phyloP scores from a whole-genome alignment of 2,888 invertebrate species.

The Macrosiphum euphorbiae region DNA sequence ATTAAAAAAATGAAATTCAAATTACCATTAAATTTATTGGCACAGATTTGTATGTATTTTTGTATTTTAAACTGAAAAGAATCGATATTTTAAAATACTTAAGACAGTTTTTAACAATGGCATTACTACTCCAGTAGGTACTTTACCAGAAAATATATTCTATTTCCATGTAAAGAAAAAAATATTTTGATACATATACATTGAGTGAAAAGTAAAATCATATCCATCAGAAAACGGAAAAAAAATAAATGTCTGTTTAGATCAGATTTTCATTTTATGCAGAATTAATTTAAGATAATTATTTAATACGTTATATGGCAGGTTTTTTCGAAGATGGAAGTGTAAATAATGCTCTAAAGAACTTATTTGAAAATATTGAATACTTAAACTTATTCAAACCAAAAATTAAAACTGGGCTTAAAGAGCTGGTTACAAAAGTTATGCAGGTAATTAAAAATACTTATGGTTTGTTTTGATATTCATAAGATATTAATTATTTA shows the following conservation, averaged over 20 bases:
- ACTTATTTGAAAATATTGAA: constrained; percentile 67
- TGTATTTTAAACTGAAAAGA: too few species aligned
- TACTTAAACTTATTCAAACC: constrained; percentile 67
- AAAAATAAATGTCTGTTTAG: background rate
- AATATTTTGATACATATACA: background rate
- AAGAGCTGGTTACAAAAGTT: constrained; percentile 72
- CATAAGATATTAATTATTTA: constrained; percentile 9
- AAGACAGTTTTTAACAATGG: too few species aligned
- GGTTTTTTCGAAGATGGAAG: constrained; percentile 68
- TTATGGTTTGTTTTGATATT: background rate
- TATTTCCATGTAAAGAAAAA: background rate
- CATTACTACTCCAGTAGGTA: too few species aligned
- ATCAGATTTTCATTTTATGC: background rate
- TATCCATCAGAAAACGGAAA: background rate
- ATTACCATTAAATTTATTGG: background rate
- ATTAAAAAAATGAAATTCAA: background rate
- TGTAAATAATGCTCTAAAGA: constrained; percentile 66
- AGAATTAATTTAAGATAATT: background rate
- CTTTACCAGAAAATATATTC: background rate
- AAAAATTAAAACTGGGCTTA: constrained; percentile 62
- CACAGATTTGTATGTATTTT: background rate
- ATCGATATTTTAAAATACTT: too few species aligned
- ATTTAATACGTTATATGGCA: constrained; percentile 48
- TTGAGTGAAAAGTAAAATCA: background rate
- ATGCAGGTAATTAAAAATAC: constrained; percentile 72